phyloP scores from a whole-genome alignment of 1,140 invertebrate genomes.

The Akabosia matsudoensis region DNA sequence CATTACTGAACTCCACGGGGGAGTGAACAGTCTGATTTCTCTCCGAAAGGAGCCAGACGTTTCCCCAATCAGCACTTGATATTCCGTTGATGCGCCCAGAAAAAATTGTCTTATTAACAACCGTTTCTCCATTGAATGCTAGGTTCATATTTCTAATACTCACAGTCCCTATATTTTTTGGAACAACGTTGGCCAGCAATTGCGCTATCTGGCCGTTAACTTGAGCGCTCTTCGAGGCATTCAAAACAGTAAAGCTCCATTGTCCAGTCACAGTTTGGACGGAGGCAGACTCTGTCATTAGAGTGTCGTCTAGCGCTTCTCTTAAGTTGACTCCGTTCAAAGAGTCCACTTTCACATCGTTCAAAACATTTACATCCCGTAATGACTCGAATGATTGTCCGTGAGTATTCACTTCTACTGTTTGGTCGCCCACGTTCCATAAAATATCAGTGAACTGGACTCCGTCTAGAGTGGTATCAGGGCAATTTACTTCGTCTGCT shows the following conservation, averaged over 20 bases:
- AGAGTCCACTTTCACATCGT: background rate
- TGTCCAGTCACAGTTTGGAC: background rate
- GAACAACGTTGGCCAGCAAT: background rate
- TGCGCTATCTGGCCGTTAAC: background rate
- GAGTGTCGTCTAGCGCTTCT: background rate
- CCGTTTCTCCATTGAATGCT: background rate
- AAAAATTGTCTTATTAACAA: background rate
- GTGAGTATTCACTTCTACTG: background rate
- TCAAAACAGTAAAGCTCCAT: background rate
- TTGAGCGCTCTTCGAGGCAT: background rate
- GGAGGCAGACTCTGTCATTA: background rate
- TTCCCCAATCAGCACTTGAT: background rate
- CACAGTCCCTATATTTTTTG: background rate
- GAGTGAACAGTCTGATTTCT: background rate
- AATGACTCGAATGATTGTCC: background rate
- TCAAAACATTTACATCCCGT: background rate
- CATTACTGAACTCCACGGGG: background rate
- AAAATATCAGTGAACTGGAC: background rate
- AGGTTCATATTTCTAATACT: background rate
- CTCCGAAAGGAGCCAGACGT: background rate
- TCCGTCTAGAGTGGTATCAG: background rate
- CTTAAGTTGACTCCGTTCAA: background rate
- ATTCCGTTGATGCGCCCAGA: background rate
- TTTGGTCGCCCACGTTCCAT: background rate
- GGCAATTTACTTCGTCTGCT: background rate